phyloP scores from a whole-genome alignment of 1,140 invertebrate genomes.

The Araneus ventricosus region DNA sequence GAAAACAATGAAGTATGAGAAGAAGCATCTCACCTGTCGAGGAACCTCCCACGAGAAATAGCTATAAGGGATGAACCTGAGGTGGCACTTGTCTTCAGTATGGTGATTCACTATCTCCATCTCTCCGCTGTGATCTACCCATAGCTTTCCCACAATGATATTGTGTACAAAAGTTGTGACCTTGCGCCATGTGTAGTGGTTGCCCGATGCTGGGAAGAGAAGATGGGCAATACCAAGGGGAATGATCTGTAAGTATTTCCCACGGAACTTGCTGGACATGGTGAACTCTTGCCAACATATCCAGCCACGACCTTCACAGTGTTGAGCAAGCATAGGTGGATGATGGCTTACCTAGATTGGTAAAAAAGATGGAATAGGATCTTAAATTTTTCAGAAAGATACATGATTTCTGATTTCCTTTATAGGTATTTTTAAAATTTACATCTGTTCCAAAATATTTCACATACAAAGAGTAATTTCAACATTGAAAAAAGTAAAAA shows the following conservation, averaged over 20 bases:
- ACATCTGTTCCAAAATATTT: too few species aligned
- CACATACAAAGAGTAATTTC: too few species aligned
- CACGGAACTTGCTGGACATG: conserved; percentile 98
- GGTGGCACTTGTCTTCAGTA: conserved; percentile 94
- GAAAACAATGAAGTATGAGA: not conserved
- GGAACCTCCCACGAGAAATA: conserved; percentile 98
- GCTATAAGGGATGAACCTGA: conserved; percentile 98
- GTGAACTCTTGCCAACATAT: conserved; percentile 98
- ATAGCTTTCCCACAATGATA: conserved; percentile 99
- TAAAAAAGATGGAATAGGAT: not conserved
- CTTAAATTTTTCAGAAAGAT: too few species aligned
- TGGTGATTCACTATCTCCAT: conserved; percentile 97
- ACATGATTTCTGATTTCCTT: too few species aligned
- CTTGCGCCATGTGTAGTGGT: conserved; percentile 98
- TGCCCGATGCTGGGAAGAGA: conserved; percentile 85
- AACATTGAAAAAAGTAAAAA: too few species aligned
- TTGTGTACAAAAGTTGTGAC: conserved; percentile 99
- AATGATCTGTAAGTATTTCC: conserved; percentile 96
- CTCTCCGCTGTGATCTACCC: conserved; percentile 99
- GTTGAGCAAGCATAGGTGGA: conserved; percentile 96
- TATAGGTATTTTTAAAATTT: too few species aligned
- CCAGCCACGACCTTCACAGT: conserved; percentile 93
- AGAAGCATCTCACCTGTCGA: conserved; percentile 86
- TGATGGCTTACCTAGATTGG: conserved; percentile 92
- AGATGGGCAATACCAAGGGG: conserved; percentile 93